Evolutionary conservation across 1,140 invertebrate genomes (phyloP), one percentile per base, ranked within the genome.

Genomic region (Philopotamus ludificatus): DNA sequence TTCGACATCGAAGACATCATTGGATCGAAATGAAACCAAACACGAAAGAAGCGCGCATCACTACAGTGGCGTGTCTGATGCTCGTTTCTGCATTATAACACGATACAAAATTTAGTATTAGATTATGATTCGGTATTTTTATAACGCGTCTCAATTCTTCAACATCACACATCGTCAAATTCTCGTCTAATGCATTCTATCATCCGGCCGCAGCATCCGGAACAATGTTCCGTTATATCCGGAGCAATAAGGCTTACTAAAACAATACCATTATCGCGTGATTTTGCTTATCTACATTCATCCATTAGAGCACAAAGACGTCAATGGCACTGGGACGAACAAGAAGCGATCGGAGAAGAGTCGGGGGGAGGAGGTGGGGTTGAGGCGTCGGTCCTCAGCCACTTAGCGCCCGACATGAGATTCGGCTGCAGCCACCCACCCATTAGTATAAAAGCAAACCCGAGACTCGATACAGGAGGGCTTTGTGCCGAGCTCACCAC

Each of bases 341-440:
- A 12, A 34, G 28, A 34, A 34, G 28, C 4, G 12, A 34, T 39
- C n/a, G 51, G 26, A 16, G 28, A 26, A 23, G 28, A 20, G 26
- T 16, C 39, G 12, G 34, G 16, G 25, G 26, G 4, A 55, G 53
- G 18, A 42, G 34, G 21, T 7, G 20, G 1, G 15, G 2, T 26
- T 10, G 34, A 42, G 15, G 54, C 42, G 57, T 58, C 50, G 65
- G 59, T 59, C 59, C 65, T 66, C 55, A 66, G 59, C 65, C 53
- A 66, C 65, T 66, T 66, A 62, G 60, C 42, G 59, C 65, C n/a
- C 65, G 65, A 66, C 65, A 66, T 62, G 65, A 66, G 65, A 66
- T 62, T 66, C 58, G 53, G 41, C 65, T 66, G 44, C 58, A 66
- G 58, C 50, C 59, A 62, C 51, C 34, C 26, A 26, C 26, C 65